Evolutionary conservation across 2,797 vertebrate species (phyloP).

Genomic region (Coilia nasus): DNA sequence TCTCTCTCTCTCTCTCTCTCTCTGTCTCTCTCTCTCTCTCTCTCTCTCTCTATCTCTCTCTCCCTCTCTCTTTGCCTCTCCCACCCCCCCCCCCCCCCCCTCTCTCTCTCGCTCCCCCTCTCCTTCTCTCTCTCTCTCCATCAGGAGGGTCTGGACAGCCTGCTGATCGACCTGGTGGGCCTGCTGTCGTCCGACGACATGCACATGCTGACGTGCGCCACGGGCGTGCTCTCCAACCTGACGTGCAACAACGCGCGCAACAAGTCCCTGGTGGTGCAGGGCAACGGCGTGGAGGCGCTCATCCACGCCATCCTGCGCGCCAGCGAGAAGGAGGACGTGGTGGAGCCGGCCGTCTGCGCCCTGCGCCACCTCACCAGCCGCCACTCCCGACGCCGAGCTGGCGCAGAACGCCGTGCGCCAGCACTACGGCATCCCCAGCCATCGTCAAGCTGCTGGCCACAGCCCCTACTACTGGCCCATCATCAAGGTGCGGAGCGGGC

Average conservation of each 20-base stretch:
- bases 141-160: conserved; percentile 91
- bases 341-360: conserved; percentile 90
- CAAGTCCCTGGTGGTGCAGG: conserved; percentile 93
- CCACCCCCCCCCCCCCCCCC: no score
- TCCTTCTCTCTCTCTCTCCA: background rate
- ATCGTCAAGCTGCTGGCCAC: conserved; percentile 92
- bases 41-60: background rate
- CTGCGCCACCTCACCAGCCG: conserved; percentile 96
- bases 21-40: background rate
- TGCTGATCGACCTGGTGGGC: conserved; percentile 89
- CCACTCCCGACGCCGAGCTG: conserved; percentile 88
- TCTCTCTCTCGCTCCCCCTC: background rate
- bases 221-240: conserved; percentile 95
- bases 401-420: conserved; percentile 91
- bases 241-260: conserved; percentile 98
- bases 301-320: conserved; percentile 93
- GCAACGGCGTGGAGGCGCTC: conserved; percentile 89
- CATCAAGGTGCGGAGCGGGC: conserved; percentile 82
- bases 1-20: background rate
- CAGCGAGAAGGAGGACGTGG: conserved; percentile 91
- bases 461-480: conserved; percentile 96
- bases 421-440: conserved; percentile 92
- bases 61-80: no score
- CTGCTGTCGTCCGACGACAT: conserved; percentile 89
- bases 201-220: conserved; percentile 94